phyloP scores from a whole-genome alignment of 2,888 invertebrate species.

The Meteorus colon region DNA sequence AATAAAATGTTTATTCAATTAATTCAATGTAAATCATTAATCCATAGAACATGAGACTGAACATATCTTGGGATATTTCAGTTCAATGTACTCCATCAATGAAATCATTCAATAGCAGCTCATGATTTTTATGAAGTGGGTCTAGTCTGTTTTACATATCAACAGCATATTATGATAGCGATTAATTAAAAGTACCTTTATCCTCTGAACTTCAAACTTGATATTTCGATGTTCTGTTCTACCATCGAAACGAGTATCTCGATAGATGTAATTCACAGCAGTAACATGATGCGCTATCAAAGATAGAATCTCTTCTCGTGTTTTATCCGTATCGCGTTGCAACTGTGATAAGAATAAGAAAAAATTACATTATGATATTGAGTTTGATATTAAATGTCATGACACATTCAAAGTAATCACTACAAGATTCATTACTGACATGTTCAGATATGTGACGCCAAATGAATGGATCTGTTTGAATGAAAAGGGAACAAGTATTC shows the following conservation, averaged over 20 bases:
- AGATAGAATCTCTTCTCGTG: conserved; percentile 96
- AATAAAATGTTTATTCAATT: neutral
- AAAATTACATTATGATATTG: conserved; percentile 14
- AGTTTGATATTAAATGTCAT: conserved; percentile 13
- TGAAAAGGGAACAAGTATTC: conserved; percentile 95
- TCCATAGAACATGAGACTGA: too few relatives aligned
- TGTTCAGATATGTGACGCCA: conserved; percentile 94
- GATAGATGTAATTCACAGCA: conserved; percentile 97
- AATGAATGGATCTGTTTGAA: conserved; percentile 98
- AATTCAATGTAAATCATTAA: too few relatives aligned
- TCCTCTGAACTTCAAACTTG: conserved; percentile 95
- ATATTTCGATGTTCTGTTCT: conserved; percentile 92
- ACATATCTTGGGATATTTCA: too few relatives aligned
- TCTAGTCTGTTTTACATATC: too few relatives aligned
- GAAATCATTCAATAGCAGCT: too few relatives aligned
- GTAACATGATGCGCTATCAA: conserved; percentile 99
- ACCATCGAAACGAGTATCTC: conserved; percentile 95
- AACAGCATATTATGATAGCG: neutral
- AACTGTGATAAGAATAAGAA: conserved; percentile 73
- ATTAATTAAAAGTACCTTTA: conserved; percentile 76
- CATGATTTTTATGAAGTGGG: too few relatives aligned
- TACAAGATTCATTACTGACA: conserved; percentile 78
- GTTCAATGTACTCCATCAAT: too few relatives aligned
- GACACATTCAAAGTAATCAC: conserved; percentile 69
- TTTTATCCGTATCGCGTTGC: conserved; percentile 88